A percentile compares a stretch with the other conserved stretches of the same genome.
phyloP scores from a whole-genome alignment of 2,113 vertebrate genomes.

The Quiscalus mexicanus region DNA sequence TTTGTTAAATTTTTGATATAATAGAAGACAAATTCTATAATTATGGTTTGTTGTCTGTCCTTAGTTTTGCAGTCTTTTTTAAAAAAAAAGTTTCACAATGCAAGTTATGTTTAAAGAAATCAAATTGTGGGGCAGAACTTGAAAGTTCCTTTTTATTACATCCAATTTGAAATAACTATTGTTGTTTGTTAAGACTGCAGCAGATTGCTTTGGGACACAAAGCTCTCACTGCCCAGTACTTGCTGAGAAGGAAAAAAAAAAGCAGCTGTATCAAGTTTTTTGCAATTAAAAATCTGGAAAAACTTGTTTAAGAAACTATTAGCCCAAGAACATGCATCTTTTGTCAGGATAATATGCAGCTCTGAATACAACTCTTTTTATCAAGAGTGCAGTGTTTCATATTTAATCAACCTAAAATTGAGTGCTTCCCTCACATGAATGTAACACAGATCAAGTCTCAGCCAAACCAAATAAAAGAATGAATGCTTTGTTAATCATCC shows the following conservation, averaged over 20 bases:
- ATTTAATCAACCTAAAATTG: slow-evolving; percentile 71
- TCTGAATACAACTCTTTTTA: slow-evolving; percentile 60
- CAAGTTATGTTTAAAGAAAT: not conserved
- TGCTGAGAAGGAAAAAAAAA: not conserved
- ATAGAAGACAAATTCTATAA: not conserved
- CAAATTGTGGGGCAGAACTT: not conserved
- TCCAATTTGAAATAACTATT: not conserved
- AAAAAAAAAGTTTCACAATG: not conserved
- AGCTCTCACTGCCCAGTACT: not conserved
- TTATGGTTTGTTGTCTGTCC: not conserved
- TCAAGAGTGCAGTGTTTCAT: slow-evolving; percentile 65
- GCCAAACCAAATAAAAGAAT: slow-evolving; percentile 81
- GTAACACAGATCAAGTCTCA: slow-evolving; percentile 69
- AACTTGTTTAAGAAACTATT: slow-evolving; percentile 64
- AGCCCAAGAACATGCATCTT: slow-evolving; percentile 45
- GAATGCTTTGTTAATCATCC: slow-evolving; percentile 81
- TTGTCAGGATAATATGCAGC: slow-evolving; percentile 44
- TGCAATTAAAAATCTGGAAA: slow-evolving; percentile 57
- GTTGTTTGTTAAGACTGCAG: not conserved
- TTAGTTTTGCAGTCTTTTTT: not conserved
- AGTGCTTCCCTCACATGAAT: slow-evolving; percentile 75
- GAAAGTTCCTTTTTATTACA: not conserved
- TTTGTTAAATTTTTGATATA: not conserved
- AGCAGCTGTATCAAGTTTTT: not conserved
- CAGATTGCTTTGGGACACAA: not conserved